Evolutionary conservation across 1,140 invertebrate species (phyloP).

Genomic region (Mylabris phalerata): DNA sequence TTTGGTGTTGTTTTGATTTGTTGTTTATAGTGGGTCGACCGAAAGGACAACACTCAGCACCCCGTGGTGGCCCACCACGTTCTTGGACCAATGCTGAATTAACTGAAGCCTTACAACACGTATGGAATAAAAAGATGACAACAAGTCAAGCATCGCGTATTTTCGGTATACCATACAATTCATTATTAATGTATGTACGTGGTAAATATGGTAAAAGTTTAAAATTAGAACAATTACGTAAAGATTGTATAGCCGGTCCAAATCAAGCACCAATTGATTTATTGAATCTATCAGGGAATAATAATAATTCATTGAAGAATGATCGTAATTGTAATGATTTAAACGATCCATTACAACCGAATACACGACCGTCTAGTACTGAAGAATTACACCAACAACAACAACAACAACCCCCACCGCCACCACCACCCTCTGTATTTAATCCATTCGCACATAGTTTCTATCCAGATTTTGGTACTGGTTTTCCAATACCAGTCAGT

Average conservation of each 20-base stretch:
- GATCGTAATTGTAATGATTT: conserved; percentile 24
- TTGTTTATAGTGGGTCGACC: conserved; percentile 53
- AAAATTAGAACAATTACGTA: conserved; percentile 77
- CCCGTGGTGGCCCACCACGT: conserved; percentile 76
- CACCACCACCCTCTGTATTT: conserved; percentile 52
- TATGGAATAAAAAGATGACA: conserved; percentile 93
- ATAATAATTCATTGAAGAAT: conserved; percentile 51
- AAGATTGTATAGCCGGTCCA: conserved; percentile 72
- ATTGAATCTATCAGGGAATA: conserved; percentile 59
- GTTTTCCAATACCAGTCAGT: conserved; percentile 73
- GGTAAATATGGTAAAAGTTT: conserved; percentile 86
- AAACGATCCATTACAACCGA: conserved; percentile 37
- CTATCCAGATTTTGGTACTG: conserved; percentile 70
- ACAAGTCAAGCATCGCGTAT: conserved; percentile 83
- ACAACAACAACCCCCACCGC: not conserved
- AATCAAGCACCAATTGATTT: conserved; percentile 55
- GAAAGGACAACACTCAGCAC: conserved; percentile 82
- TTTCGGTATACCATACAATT: conserved; percentile 88
- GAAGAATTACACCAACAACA: conserved; percentile 48
- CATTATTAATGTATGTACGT: conserved; percentile 84
- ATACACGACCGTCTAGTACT: conserved; percentile 53
- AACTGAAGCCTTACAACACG: conserved; percentile 80
- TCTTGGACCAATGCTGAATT: conserved; percentile 87
- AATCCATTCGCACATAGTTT: conserved; percentile 66
- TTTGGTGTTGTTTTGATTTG: not conserved